These are phyloP conservation scores for Vollenhovia emeryi DNA, from an alignment of 1,140 invertebrate genomes.

Conservation along the genomic window DNA sequence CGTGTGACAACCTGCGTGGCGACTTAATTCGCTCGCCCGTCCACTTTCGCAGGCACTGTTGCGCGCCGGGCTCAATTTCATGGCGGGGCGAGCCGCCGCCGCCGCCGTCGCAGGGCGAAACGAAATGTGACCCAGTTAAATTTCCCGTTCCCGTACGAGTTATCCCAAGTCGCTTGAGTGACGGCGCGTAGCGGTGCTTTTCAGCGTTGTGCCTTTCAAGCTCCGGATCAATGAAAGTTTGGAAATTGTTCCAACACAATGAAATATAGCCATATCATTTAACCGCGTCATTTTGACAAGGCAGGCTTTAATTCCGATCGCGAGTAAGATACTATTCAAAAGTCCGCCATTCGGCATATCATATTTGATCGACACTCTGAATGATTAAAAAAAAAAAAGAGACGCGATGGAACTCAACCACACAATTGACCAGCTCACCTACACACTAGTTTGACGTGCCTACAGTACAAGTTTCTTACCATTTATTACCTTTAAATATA, in stretches of 20 bases:
- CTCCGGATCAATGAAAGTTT: neutral
- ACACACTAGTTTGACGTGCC: too few species aligned
- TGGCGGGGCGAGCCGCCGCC: constrained; percentile 56
- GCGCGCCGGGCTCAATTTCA: constrained; percentile 65
- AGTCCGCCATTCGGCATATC: neutral
- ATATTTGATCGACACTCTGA: neutral
- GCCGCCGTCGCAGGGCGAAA: constrained; percentile 41
- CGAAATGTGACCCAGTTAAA: constrained; percentile 68
- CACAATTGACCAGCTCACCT: too few species aligned
- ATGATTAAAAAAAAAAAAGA: neutral
- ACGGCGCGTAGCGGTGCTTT: neutral
- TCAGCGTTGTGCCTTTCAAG: neutral
- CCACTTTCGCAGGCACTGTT: constrained; percentile 52
- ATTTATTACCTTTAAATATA: too few species aligned
- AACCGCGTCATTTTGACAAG: neutral
- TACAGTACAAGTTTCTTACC: too few species aligned
- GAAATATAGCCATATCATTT: neutral
- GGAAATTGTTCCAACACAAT: neutral
- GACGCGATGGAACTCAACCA: too few species aligned
- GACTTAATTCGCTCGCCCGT: constrained; percentile 48
- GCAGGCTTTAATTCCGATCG: neutral
- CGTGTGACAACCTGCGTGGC: constrained; percentile 6
- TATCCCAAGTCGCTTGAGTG: constrained; percentile 13
- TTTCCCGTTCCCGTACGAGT: constrained; percentile 4
- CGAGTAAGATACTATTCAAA: neutral